A percentile compares a stretch with the other conserved stretches of the same genome.
Evolutionary conservation across 2,888 invertebrate species (phyloP).

Genomic region (Cheilosia scutellata): DNA sequence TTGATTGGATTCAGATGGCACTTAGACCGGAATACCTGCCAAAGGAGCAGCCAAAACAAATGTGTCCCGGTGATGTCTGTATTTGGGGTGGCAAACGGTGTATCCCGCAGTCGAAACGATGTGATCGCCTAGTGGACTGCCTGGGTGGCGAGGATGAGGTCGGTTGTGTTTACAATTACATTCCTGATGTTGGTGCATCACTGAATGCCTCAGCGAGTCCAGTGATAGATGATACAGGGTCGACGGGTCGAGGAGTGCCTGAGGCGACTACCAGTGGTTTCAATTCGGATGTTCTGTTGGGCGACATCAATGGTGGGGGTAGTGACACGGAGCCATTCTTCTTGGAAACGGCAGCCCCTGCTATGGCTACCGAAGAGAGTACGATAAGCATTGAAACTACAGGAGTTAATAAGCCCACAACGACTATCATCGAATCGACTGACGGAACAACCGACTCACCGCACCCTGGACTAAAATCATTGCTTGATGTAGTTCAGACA

Average conservation of each 20-base stretch:
- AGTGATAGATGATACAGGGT: constrained; percentile 31
- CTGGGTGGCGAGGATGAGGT: constrained; percentile 92
- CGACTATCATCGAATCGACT: constrained; percentile 2
- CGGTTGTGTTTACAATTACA: constrained; percentile 85
- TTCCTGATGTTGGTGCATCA: constrained; percentile 80
- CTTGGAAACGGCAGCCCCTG: constrained; percentile 16
- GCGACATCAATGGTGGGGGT: neutral
- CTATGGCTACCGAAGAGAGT: neutral
- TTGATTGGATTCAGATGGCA: constrained; percentile 88
- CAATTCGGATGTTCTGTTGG: constrained; percentile 6
- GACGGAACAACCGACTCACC: constrained; percentile 9
- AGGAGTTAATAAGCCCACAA: neutral
- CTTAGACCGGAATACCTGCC: constrained; percentile 82
- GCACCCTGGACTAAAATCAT: constrained; percentile 24
- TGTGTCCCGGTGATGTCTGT: constrained; percentile 91
- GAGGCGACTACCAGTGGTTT: constrained; percentile 12
- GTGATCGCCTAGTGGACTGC: constrained; percentile 91
- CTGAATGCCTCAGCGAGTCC: constrained; percentile 67
- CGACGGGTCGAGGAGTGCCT: constrained; percentile 18
- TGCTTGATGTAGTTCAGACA: constrained; percentile 21
- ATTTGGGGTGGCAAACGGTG: constrained; percentile 88
- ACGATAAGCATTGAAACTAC: constrained; percentile 1
- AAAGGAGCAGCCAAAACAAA: constrained; percentile 85
- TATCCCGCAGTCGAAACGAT: constrained; percentile 87
- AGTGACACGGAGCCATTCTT: constrained; percentile 53